These are phyloP conservation scores for Macrosiphum euphorbiae DNA, from an alignment of 2,888 invertebrate genomes.

Conservation along the genomic window DNA sequence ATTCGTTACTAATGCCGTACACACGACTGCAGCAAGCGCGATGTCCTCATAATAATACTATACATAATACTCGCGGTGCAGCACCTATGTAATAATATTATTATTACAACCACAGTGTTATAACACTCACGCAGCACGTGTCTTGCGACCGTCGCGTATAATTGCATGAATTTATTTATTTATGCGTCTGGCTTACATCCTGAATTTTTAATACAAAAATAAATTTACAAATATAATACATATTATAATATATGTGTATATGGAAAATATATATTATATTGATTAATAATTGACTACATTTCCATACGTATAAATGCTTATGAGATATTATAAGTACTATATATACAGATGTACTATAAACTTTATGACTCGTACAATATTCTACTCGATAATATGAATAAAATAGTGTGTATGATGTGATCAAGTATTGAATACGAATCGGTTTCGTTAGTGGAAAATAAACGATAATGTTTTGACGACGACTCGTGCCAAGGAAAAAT, in stretches of 20 bases:
- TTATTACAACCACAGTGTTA: neutral
- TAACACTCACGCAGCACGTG: neutral
- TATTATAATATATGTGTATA: neutral
- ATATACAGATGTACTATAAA: neutral
- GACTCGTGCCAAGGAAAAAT: neutral
- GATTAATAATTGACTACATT: neutral
- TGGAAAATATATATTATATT: neutral
- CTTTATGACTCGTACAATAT: neutral
- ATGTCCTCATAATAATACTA: neutral
- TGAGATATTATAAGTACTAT: neutral
- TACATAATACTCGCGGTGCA: slow-evolving; percentile 5
- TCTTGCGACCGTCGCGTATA: slow-evolving; percentile 1
- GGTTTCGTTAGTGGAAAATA: neutral
- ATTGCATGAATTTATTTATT: slow-evolving; percentile 47
- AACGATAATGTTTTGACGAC: neutral
- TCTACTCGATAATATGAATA: neutral
- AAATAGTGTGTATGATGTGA: neutral
- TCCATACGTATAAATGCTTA: neutral
- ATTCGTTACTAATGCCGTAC: neutral
- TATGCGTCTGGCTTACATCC: slow-evolving; percentile 59
- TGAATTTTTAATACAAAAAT: slow-evolving; percentile 36
- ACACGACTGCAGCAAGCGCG: neutral
- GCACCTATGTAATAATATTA: neutral
- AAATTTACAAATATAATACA: slow-evolving; percentile 4
- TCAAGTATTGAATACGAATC: neutral